These are phyloP conservation scores for Euthynnus affinis DNA, from an alignment of 2,797 vertebrate genomes.

Conservation along the genomic window DNA sequence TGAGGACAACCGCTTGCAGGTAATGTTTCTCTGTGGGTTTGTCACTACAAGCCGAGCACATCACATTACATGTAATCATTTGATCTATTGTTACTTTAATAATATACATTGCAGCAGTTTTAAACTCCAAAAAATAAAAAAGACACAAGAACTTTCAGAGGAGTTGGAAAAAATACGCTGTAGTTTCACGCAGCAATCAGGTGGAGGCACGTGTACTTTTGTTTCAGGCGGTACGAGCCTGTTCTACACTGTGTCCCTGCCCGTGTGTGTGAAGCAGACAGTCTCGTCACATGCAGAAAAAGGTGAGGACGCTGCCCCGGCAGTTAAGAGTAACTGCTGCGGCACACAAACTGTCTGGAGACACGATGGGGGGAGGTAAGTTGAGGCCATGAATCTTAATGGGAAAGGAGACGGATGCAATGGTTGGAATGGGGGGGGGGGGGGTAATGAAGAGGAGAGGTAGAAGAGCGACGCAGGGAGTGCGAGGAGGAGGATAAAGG, in stretches of 20 bases:
- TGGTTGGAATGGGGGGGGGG: not conserved
- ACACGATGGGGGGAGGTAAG: not conserved
- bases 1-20: too few species aligned
- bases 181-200: not conserved
- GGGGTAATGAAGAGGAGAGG: conserved; percentile 1
- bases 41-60: too few species aligned
- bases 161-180: not conserved
- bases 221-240: not conserved
- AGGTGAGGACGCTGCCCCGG: conserved; percentile 33
- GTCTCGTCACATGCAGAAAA: conserved; percentile 22
- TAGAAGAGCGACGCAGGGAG: not conserved
- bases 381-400: conserved; percentile 33
- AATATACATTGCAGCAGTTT: not conserved
- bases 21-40: too few species aligned
- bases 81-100: too few species aligned
- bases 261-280: conserved; percentile 15
- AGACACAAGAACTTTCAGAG: not conserved
- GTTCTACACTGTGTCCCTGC: conserved; percentile 41
- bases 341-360: conserved; percentile 40
- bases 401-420: not conserved
- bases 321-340: conserved; percentile 13
- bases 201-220: conserved; percentile 10
- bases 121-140: not conserved
- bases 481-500: not conserved
- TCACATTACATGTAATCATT: too few species aligned